A percentile compares a stretch with the other conserved stretches of the same genome.
Conservation (phyloP, 2,888 invertebrate species). For the Syritta pipiens region DNA sequence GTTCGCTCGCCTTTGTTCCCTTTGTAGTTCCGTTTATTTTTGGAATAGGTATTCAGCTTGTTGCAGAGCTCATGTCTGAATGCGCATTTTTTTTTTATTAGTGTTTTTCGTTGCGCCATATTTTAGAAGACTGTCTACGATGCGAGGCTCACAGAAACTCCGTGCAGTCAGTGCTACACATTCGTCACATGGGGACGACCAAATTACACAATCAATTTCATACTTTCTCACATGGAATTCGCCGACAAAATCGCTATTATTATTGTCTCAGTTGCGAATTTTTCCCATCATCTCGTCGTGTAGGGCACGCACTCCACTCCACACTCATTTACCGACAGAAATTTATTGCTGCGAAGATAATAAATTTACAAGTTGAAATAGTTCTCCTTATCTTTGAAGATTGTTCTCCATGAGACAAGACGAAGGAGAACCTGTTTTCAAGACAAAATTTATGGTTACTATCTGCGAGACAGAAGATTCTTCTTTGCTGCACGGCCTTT, state of each 20-base stretch:
- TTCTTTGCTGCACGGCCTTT: neutral
- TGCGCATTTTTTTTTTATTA: too few relatives aligned
- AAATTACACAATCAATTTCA: constrained; percentile 33
- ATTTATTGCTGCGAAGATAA: constrained; percentile 44
- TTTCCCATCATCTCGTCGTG: constrained; percentile 7
- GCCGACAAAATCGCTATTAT: neutral
- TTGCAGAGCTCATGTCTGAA: too few relatives aligned
- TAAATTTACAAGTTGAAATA: constrained; percentile 38
- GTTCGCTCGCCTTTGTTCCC: too few relatives aligned
- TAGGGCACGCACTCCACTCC: constrained; percentile 8
- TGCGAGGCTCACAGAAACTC: neutral
- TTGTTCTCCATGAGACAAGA: constrained; percentile 2
- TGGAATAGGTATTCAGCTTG: too few relatives aligned
- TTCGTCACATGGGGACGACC: constrained; percentile 7
- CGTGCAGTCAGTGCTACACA: neutral
- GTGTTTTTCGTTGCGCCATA: too few relatives aligned
- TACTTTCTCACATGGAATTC: constrained; percentile 2
- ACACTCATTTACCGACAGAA: constrained; percentile 13
- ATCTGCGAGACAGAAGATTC: neutral
- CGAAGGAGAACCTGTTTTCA: constrained; percentile 11
- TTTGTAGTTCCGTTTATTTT: too few relatives aligned
- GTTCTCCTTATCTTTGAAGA: constrained; percentile 20
- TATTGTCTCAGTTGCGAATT: constrained; percentile 5
- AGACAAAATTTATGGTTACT: too few relatives aligned
- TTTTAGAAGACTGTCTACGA: neutral